phyloP scores from a whole-genome alignment of 2,888 invertebrate species.

The Eristalis tenax region DNA sequence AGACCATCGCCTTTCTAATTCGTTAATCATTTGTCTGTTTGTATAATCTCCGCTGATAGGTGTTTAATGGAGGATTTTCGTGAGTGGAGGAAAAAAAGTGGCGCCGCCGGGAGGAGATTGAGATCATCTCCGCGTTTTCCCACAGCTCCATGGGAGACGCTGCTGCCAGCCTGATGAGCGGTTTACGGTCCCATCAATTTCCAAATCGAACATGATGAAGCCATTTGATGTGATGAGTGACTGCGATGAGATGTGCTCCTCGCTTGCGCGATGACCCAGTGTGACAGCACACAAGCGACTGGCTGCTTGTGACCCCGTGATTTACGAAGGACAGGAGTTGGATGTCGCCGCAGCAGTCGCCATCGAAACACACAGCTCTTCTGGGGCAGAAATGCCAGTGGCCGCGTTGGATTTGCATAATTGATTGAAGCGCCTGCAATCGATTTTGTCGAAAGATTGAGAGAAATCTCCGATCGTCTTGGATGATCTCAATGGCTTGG shows the following conservation, averaged over 20 bases:
- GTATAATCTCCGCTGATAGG: slow-evolving; percentile 22
- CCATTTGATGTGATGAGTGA: neutral
- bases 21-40: slow-evolving; percentile 47
- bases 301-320: neutral
- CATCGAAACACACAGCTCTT: neutral
- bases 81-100: slow-evolving; percentile 15
- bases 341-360: neutral
- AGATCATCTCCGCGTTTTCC: slow-evolving; percentile 29
- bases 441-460: neutral
- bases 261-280: neutral
- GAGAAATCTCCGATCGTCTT: neutral
- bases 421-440: slow-evolving; percentile 3
- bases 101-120: slow-evolving; percentile 38
- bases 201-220: neutral
- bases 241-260: neutral
- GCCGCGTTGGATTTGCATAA: slow-evolving; percentile 18
- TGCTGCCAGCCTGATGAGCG: neutral
- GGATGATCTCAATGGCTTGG: neutral
- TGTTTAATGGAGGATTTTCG: slow-evolving; percentile 31
- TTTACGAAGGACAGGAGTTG: slow-evolving; percentile 15
- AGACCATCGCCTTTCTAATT: slow-evolving; percentile 40
- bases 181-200: neutral
- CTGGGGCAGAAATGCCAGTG: neutral
- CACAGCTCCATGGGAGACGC: slow-evolving; percentile 10
- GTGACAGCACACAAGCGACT: neutral